These are phyloP conservation scores for Isichthys henryi DNA, from an alignment of 2,113 vertebrate species.

Conservation along the genomic window DNA sequence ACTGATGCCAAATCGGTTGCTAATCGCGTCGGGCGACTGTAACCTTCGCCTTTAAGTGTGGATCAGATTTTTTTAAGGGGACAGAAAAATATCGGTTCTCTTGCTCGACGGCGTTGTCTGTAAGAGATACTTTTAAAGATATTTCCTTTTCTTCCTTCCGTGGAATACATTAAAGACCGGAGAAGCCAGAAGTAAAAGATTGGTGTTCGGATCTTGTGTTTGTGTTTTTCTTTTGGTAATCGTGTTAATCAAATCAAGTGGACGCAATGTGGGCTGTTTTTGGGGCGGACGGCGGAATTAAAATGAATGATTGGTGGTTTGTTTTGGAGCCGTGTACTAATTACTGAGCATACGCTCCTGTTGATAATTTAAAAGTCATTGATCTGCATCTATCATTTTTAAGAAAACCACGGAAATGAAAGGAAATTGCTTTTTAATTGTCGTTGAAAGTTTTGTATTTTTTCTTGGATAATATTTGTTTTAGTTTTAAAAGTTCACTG, in stretches of 20 bases:
- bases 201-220: neutral
- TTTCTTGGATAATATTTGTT: neutral
- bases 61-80: slow-evolving; percentile 11
- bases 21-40: neutral
- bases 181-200: slow-evolving; percentile 16
- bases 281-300: neutral
- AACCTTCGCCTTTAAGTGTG: slow-evolving; percentile 20
- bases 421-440: neutral
- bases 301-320: neutral
- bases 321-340: neutral
- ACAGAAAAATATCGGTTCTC: slow-evolving; percentile 10
- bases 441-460: neutral
- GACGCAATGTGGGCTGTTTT: neutral
- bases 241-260: neutral
- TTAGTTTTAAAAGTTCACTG: neutral
- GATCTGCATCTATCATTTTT: neutral
- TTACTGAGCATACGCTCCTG: neutral
- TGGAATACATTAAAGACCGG: neutral
- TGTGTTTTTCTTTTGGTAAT: slow-evolving; percentile 19
- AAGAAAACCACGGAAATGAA: neutral
- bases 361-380: neutral
- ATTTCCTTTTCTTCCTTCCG: slow-evolving; percentile 9
- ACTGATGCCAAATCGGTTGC: slow-evolving; percentile 3
- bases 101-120: neutral
- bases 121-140: slow-evolving; percentile 11